Evolutionary conservation across 1,140 invertebrate genomes (phyloP).

Genomic region (Trigoniulus corallinus): DNA sequence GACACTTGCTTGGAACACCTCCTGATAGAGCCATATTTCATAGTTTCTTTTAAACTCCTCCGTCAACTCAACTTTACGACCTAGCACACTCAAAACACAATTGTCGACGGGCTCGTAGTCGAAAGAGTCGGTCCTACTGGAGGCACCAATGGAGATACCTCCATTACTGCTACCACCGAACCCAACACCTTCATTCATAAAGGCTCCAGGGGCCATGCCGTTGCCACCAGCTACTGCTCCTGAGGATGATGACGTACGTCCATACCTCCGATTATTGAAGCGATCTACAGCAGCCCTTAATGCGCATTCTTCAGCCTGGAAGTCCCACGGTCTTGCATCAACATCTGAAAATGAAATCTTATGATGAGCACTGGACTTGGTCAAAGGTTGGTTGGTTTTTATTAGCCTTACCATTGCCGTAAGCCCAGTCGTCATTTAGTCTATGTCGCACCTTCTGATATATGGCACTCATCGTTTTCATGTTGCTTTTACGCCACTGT

Average conservation of each 20-base stretch:
- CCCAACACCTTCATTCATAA: slow-evolving; percentile 9
- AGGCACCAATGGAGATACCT: slow-evolving; percentile 4
- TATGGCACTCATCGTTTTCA: slow-evolving; percentile 99
- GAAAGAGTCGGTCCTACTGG: slow-evolving; percentile 18
- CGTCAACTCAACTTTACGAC: slow-evolving; percentile 57
- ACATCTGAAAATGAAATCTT: slow-evolving; percentile 44
- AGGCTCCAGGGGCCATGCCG: slow-evolving; percentile 9
- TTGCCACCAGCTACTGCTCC: slow-evolving; percentile 3
- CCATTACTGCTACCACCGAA: slow-evolving; percentile 8
- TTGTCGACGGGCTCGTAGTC: slow-evolving; percentile 76
- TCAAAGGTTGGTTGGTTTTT: neutral
- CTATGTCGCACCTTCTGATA: slow-evolving; percentile 91
- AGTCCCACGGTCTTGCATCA: slow-evolving; percentile 95
- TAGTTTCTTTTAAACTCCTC: slow-evolving; percentile 95
- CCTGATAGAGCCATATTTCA: slow-evolving; percentile 86
- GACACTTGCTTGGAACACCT: slow-evolving; percentile 70
- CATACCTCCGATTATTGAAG: slow-evolving; percentile 86
- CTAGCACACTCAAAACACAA: slow-evolving; percentile 64
- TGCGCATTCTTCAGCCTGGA: slow-evolving; percentile 94
- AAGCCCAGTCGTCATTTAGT: slow-evolving; percentile 99
- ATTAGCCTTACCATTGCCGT: slow-evolving; percentile 62
- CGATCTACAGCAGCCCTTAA: slow-evolving; percentile 81
- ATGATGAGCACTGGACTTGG: neutral
- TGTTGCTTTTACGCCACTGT: slow-evolving; percentile 98
- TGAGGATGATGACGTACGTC: slow-evolving; percentile 14